Percentiles rank a stretch among this genome's conserved stretches.
These are phyloP conservation scores for Aselliscus stoliczkanus DNA, from an alignment of 2,797 vertebrate species.

Conservation along the genomic window DNA sequence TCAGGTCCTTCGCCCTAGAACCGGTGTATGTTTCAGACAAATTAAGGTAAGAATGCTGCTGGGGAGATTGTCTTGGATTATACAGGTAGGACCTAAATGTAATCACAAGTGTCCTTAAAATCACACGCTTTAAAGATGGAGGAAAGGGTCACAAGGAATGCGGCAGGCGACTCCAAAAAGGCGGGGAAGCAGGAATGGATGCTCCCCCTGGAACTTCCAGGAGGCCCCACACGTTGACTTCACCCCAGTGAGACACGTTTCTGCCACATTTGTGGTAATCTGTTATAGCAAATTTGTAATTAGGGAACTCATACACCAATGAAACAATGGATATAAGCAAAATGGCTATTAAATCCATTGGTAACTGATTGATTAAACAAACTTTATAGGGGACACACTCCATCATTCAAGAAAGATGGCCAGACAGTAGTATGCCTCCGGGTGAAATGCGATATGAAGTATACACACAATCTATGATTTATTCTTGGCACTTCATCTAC, in stretches of 20 bases:
- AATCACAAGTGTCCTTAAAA: not conserved
- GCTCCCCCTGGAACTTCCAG: not conserved
- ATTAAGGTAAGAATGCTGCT: not conserved
- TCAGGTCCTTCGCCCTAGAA: not conserved
- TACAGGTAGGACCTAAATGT: not conserved
- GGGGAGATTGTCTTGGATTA: not conserved
- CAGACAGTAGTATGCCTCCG: fast-evolving
- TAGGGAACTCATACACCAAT: not conserved
- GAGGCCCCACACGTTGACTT: not conserved
- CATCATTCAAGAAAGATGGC: not conserved
- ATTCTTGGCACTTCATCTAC: not conserved
- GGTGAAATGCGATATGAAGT: fast-evolving
- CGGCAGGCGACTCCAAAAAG: not conserved
- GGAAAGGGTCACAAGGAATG: not conserved
- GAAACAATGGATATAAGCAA: not conserved
- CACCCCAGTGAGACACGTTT: not conserved
- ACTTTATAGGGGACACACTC: not conserved
- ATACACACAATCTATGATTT: not conserved
- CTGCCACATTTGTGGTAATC: not conserved
- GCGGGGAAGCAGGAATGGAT: not conserved
- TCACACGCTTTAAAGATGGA: not conserved
- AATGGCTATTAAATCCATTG: not conserved
- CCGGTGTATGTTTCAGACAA: not conserved
- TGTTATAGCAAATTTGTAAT: not conserved
- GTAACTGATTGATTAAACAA: not conserved